Base-by-base conservation (phyloP, 2,797 vertebrate genomes). In the Leucoraja ocellata region DNA sequence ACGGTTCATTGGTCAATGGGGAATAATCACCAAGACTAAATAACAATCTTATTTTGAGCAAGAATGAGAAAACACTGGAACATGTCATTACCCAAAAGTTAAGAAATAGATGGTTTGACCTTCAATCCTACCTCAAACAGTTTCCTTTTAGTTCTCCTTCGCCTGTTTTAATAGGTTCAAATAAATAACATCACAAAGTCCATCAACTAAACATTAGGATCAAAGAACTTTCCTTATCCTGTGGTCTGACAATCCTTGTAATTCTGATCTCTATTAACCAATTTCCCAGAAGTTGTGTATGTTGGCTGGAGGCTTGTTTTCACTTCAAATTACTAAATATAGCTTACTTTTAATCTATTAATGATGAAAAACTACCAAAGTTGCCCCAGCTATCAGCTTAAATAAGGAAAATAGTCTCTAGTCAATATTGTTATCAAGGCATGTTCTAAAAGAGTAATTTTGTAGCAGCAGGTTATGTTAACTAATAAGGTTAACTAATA, bases 321-420 rank as follows among this genome's bases (percentile, higher is more conserved):
- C 32, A 88, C 28, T 65, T 88, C 61, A 88, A 65, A 88, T 88
- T 88, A n/a, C 61, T 88, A 65, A 65, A 68, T 88, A 88, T 32
- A 61, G 1, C 63, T 86, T 65, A 86, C n/a, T 65, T 65, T 18
- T 65, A 18, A 88, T 63, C 54, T 61, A 11, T 88, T 88, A 32
- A 32, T n/a, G 32, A 63, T 21, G 61, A 32, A 68, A 65, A 88
- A 68, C 14, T 36, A 7, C 18, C 61, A 68, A 84, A 88, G 61
- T 18, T 36, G 16, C 61, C 28, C 11, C 83, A 63, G 58, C 28
- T 5, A 65, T n/a, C 83, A 32, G 28, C 28, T 86, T 88, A 84
- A 84, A 58, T 13, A n/a, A 88, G n/a, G 84, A 88, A 88, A 88
- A 16, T 36, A 16, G 9, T 36, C 14, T 65, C 14, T 28, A 7